phyloP scores from a whole-genome alignment of 2,888 invertebrate genomes.

The Mantis religiosa region DNA sequence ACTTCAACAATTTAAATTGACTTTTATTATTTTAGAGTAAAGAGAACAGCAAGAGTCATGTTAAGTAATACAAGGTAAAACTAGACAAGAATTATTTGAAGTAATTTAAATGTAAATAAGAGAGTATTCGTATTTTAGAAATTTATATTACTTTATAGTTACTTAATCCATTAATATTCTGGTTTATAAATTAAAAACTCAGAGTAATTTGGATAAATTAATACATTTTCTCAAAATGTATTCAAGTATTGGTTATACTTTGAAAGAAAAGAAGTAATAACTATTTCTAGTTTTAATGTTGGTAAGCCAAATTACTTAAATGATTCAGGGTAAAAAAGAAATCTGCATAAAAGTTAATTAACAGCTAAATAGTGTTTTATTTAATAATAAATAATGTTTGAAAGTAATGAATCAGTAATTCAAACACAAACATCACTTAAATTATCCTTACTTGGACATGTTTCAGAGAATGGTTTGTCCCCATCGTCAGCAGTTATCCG shows the following conservation, averaged over 20 bases:
- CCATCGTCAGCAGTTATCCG: too few relatives aligned
- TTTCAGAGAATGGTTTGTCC: too few relatives aligned
- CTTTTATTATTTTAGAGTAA: background rate
- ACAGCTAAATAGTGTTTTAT: background rate
- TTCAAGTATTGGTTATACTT: too few relatives aligned
- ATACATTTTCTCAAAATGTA: too few relatives aligned
- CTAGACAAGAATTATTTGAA: background rate
- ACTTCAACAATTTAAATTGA: background rate
- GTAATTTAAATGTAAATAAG: background rate
- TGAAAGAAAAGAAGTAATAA: background rate
- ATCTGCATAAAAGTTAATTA: background rate
- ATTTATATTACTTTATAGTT: background rate
- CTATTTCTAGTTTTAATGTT: background rate
- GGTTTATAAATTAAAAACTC: background rate
- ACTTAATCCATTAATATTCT: background rate
- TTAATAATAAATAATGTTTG: background rate
- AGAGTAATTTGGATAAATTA: too few relatives aligned
- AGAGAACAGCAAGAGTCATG: background rate
- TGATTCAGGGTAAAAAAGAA: background rate
- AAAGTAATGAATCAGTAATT: too few relatives aligned
- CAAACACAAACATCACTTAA: too few relatives aligned
- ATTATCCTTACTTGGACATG: too few relatives aligned
- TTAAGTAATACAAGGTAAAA: background rate
- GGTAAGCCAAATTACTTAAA: background rate
- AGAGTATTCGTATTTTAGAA: background rate